These are phyloP conservation scores for Corythoichthys haematopterus DNA, from an alignment of 2,113 vertebrate species.

Conservation along the genomic window DNA sequence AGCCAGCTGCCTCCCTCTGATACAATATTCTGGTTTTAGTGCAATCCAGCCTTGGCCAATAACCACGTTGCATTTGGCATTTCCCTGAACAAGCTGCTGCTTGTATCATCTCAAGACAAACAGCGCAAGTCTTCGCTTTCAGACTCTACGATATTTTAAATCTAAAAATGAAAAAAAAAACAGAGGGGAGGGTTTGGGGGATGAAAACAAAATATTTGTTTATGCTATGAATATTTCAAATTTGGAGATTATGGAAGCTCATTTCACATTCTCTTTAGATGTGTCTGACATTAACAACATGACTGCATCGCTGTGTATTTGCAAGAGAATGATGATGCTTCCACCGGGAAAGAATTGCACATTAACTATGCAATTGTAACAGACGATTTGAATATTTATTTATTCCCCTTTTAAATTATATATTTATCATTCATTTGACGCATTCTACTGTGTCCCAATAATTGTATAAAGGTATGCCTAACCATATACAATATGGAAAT, in stretches of 20 bases:
- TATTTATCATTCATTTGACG: constrained; percentile 29
- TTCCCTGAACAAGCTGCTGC: constrained; percentile 64
- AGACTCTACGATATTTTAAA: constrained; percentile 37
- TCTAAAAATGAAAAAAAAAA: constrained; percentile 27
- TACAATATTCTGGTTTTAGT: constrained; percentile 76
- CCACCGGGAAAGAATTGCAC: constrained; percentile 2
- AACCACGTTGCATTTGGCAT: constrained; percentile 65
- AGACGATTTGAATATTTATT: constrained; percentile 28
- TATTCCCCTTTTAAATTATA: constrained; percentile 13
- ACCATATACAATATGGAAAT: constrained; percentile 60
- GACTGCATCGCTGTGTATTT: constrained; percentile 10
- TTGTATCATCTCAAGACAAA: constrained; percentile 58
- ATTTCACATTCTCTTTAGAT: constrained; percentile 17
- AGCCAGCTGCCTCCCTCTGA: constrained; percentile 77
- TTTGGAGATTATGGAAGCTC: constrained; percentile 23
- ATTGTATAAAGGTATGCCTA: constrained; percentile 49
- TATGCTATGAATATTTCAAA: constrained; percentile 20
- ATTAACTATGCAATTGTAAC: constrained; percentile 14
- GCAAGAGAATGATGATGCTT: neutral
- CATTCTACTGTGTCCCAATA: constrained; percentile 24
- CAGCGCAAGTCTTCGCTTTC: constrained; percentile 40
- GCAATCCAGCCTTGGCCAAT: constrained; percentile 72
- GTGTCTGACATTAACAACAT: constrained; percentile 18
- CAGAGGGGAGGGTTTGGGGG: too few relatives aligned
- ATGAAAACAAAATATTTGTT: constrained; percentile 5